Base-by-base conservation (phyloP, 2,888 invertebrate species). In the Dicycla oo region DNA sequence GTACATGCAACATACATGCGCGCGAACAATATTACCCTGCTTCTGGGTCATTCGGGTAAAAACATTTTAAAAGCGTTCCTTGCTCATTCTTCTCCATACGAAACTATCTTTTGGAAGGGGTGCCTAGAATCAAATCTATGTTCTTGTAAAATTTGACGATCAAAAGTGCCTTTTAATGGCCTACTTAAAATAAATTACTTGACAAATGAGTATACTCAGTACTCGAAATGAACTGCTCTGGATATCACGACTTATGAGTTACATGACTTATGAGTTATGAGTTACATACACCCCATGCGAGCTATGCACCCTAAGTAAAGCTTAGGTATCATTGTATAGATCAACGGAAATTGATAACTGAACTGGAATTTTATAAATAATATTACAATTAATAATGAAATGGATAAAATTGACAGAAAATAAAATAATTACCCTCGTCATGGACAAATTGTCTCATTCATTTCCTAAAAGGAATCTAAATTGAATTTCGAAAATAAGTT, bases 401-500 rank as follows among this genome's bases (percentile, higher is more conserved):
- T 8, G 15, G 5, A 30, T 30, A 58, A 64, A 64, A 26, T 5
- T 0, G 2, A 13, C 4, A 56, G 6, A 43, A 38, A 40, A 20
- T 57, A 13, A 58, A n/a, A 61, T 15, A 23, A 62, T 34, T 3
- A 45, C 18, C 10, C 5, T 34, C 10, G 23, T 45, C 63, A 43
- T 23, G 18, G 23, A 45, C 34, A 20, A 64, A 64, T 20, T 34
- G 43, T 63, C 43, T 8, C 10, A 18, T 34, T 64, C 3, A 20
- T 63, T 40, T n/a, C 2, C 1, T 30, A 40, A 66, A n/a, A 67
- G 34, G 3, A 49, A 40, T 23, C 11, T 26, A 20, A 34, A 11
- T 30, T 34, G 13, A 20, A 26, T 20, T 68, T 49, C n/a, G 1
- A 11, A 53, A 70, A 56, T 11, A 56, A 73, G 65, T 45, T 30